Evolutionary conservation across 2,113 vertebrate genomes (phyloP).

Genomic region (Coptodon rendalli): DNA sequence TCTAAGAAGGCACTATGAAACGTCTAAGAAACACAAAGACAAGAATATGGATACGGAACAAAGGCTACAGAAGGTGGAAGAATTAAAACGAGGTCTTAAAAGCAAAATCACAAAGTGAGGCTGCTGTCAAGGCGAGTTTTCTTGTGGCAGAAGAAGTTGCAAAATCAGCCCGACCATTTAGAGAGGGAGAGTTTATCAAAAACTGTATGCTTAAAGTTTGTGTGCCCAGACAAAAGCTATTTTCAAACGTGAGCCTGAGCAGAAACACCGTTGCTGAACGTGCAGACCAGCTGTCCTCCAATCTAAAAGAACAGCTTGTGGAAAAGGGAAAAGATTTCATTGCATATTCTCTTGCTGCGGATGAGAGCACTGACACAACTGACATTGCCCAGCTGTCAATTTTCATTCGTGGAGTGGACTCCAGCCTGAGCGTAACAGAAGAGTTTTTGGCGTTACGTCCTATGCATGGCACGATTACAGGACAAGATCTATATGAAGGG

Average conservation of each 20-base stretch:
- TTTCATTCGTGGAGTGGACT: not conserved
- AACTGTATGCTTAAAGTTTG: too few relatives aligned
- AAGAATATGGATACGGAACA: too few relatives aligned
- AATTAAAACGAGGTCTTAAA: fast-evolving
- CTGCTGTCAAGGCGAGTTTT: too few relatives aligned
- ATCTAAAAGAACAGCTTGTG: not conserved
- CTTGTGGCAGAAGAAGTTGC: too few relatives aligned
- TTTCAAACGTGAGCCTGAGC: fast-evolving
- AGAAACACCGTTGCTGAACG: not conserved
- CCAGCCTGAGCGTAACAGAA: not conserved
- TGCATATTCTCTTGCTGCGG: not conserved
- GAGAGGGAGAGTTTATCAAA: too few relatives aligned
- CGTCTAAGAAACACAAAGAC: too few relatives aligned
- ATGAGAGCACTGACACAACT: not conserved
- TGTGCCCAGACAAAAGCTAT: too few relatives aligned
- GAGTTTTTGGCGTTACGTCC: not conserved
- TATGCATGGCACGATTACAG: not conserved
- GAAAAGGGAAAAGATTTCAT: not conserved
- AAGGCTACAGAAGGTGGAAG: too few relatives aligned
- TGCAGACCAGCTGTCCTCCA: not conserved
- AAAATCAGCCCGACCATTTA: too few relatives aligned
- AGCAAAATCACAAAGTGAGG: too few relatives aligned
- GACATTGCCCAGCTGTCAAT: not conserved
- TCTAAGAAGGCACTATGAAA: too few relatives aligned
- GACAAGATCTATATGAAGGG: not conserved